Evolutionary conservation across 2,888 invertebrate genomes (phyloP), one percentile per base, ranked within the genome.

Genomic region (Salpingus planirostris): DNA sequence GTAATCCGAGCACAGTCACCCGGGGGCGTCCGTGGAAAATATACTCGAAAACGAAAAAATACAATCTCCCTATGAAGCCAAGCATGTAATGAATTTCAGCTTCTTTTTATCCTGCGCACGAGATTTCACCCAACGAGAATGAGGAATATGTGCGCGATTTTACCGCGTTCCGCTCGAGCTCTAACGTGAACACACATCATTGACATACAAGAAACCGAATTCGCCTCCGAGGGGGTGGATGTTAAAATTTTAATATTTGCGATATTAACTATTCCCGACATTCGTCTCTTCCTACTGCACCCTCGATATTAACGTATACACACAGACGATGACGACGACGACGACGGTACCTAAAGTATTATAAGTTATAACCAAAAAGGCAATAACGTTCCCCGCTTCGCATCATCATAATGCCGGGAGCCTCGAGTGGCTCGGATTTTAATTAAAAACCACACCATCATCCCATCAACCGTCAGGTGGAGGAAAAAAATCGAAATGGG

Each of bases 81-180:
- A 59, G 59, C 62, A 60, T 62, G 59, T 62, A 62, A 62, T 62
- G 62, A 62, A 62, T 60, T 62, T 59, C 59, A 47, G 57, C 47
- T 55, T 54, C 55, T 52, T 48, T 52, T 50, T 52, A 50, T 54
- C 49, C 47, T 43, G 48, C 44, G 44, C n/a, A n/a, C 49, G 43
- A 45, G 48, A 46, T 48, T 49, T 43, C 42, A 35, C 43, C 40
- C 42, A 7, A 11, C 23, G 10, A 38, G 38, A 31, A 11, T 11
- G 18, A 13, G 27, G 33, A 38, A 27, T 37, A 33, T 43, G 30
- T 38, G 36, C 42, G 35, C 35, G 27, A 38, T 27, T 21, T 27
- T 12, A 12, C 45, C 43, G 42, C 38, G 49, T 52, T 47, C 50
- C 54, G 55, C 47, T 51, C 44, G 43, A 43, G 38, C 47, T 50